Conservation (phyloP, 2,888 invertebrate species). For the Boloria euphrosyne region DNA sequence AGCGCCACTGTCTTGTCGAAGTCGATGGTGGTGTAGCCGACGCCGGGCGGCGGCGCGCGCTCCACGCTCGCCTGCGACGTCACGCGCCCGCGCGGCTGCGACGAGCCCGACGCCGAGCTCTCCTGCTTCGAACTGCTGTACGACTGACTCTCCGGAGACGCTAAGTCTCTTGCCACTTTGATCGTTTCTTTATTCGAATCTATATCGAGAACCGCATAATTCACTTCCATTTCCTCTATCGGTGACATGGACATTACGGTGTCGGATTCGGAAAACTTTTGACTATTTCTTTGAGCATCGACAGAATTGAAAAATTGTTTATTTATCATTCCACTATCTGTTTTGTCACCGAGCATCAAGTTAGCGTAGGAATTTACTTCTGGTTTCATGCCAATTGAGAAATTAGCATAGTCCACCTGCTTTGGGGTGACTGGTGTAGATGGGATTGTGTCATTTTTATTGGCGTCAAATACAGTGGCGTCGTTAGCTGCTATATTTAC, state of each 20-base stretch:
- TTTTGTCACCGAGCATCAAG: slow-evolving; percentile 64
- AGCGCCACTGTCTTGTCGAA: slow-evolving; percentile 96
- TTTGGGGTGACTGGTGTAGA: slow-evolving; percentile 68
- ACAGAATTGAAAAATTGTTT: slow-evolving; percentile 53
- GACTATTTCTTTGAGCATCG: slow-evolving; percentile 51
- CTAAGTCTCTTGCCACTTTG: slow-evolving; percentile 53
- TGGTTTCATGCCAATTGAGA: slow-evolving; percentile 56
- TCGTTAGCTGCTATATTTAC: slow-evolving; percentile 72
- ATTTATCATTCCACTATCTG: slow-evolving; percentile 57
- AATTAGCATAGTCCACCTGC: slow-evolving; percentile 70
- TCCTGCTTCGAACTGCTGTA: slow-evolving; percentile 63
- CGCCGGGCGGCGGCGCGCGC: slow-evolving; percentile 39
- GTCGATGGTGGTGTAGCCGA: slow-evolving; percentile 95
- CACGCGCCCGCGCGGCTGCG: slow-evolving; percentile 59
- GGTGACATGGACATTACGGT: slow-evolving; percentile 70
- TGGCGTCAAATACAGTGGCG: slow-evolving; percentile 47
- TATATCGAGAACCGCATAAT: slow-evolving; percentile 91
- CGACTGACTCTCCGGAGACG: slow-evolving; percentile 62
- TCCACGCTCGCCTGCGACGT: slow-evolving; percentile 67
- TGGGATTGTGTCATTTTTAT: slow-evolving; percentile 57
- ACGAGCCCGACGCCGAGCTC: slow-evolving; percentile 57
- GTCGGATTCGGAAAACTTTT: slow-evolving; percentile 73
- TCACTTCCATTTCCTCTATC: slow-evolving; percentile 79
- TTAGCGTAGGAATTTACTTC: slow-evolving; percentile 73
- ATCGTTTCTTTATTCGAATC: slow-evolving; percentile 78